phyloP scores from a whole-genome alignment of 2,888 invertebrate genomes.

The Melikaiella ostensackeni region DNA sequence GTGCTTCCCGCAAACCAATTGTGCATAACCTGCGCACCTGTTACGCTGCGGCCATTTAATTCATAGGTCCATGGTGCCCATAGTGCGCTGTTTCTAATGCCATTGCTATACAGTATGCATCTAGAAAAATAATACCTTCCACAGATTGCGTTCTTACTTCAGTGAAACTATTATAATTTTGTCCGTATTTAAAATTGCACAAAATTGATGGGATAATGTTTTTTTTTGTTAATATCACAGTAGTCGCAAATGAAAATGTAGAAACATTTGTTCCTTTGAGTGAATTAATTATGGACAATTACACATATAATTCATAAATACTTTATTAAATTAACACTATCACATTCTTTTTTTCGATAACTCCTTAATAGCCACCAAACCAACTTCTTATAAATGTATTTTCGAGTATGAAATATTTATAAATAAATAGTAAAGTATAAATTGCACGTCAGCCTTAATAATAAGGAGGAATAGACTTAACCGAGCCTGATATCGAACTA shows the following conservation, averaged over 20 bases:
- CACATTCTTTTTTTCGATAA: not conserved
- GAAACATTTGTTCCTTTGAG: not conserved
- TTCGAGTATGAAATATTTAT: not conserved
- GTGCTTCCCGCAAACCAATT: too few species aligned
- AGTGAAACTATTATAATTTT: too few species aligned
- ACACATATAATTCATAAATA: not conserved
- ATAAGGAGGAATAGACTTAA: not conserved
- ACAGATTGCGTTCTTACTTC: too few species aligned
- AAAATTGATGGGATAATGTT: not conserved
- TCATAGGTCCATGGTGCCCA: too few species aligned
- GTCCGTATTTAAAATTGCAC: not conserved
- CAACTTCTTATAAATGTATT: not conserved
- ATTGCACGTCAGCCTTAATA: not conserved
- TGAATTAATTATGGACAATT: not conserved
- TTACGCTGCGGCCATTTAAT: too few species aligned
- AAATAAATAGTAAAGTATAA: not conserved
- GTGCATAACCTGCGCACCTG: too few species aligned
- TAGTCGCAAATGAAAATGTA: not conserved
- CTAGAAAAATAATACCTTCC: too few species aligned
- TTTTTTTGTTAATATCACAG: too few species aligned
- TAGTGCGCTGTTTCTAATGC: too few species aligned
- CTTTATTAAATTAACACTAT: not conserved
- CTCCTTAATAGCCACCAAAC: not conserved
- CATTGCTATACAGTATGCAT: too few species aligned
- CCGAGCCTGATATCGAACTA: not conserved